Evolutionary conservation across 2,797 vertebrate genomes (phyloP).

Genomic region (Chaenodraco wilsoni): DNA sequence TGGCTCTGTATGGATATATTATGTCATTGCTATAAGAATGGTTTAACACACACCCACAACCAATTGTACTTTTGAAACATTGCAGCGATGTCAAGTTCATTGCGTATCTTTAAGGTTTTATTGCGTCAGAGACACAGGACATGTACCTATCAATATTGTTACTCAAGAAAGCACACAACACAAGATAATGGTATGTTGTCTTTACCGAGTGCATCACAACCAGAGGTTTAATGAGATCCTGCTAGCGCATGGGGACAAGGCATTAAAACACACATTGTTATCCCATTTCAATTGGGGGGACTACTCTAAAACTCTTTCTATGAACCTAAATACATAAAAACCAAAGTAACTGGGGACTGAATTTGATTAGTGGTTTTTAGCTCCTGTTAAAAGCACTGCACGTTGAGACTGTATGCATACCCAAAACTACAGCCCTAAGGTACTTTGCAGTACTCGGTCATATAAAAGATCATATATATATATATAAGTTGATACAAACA

Average conservation of each 20-base stretch:
- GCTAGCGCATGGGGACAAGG: conserved; percentile 17
- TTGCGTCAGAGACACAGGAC: no score
- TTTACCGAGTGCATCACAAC: conserved; percentile 9
- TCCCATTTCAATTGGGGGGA: background rate
- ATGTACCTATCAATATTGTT: no score
- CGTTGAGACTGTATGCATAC: background rate
- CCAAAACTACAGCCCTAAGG: no score
- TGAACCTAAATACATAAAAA: background rate
- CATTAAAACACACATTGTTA: background rate
- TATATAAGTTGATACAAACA: background rate
- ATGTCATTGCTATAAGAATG: no score
- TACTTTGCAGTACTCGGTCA: background rate
- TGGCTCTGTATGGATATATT: no score
- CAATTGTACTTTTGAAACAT: no score
- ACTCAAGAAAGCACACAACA: conserved; percentile 17
- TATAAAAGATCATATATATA: background rate
- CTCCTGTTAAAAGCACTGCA: background rate
- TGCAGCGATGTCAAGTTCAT: no score
- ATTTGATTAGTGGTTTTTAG: background rate
- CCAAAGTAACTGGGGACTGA: background rate
- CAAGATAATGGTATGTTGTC: conserved; percentile 37
- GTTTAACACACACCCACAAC: no score
- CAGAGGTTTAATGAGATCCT: conserved; percentile 8
- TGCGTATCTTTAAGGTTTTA: no score
- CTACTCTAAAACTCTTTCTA: no score